These are phyloP conservation scores for Drosophila triauraria DNA, from an alignment of 1,140 invertebrate species.

Conservation along the genomic window DNA sequence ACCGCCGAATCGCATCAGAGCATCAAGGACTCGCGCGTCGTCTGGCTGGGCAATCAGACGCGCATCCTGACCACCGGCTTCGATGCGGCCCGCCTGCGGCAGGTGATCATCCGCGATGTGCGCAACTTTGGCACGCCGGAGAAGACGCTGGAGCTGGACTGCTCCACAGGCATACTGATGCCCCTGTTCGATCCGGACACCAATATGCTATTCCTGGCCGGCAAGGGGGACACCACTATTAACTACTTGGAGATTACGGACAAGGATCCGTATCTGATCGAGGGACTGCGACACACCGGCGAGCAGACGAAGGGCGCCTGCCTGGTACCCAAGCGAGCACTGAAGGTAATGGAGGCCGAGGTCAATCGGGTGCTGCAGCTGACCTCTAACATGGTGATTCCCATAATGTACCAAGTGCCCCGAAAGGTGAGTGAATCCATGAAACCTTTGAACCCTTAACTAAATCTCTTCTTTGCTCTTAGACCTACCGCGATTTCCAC, in stretches of 20 bases:
- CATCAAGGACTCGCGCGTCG: slow-evolving; percentile 95
- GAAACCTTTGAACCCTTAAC: too few relatives aligned
- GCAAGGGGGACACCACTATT: slow-evolving; percentile 96
- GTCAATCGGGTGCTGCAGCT: slow-evolving; percentile 95
- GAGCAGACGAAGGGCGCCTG: slow-evolving; percentile 97
- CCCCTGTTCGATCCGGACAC: slow-evolving; percentile 96
- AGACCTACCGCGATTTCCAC: slow-evolving; percentile 97
- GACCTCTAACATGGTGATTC: slow-evolving; percentile 93
- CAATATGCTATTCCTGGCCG: slow-evolving; percentile 96
- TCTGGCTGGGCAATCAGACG: slow-evolving; percentile 94
- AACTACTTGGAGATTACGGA: slow-evolving; percentile 94
- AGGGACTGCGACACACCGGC: slow-evolving; percentile 88
- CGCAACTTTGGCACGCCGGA: slow-evolving; percentile 92
- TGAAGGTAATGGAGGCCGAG: slow-evolving; percentile 97
- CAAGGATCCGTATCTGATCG: slow-evolving; percentile 93
- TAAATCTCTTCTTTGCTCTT: too few relatives aligned
- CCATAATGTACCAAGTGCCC: slow-evolving; percentile 97
- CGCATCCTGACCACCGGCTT: slow-evolving; percentile 93
- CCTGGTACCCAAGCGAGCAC: slow-evolving; percentile 94
- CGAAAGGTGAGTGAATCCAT: slow-evolving; percentile 88
- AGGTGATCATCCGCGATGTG: slow-evolving; percentile 94
- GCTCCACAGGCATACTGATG: slow-evolving; percentile 96
- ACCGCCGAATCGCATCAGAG: slow-evolving; percentile 92
- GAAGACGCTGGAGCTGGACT: slow-evolving; percentile 92
- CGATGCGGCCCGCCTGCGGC: slow-evolving; percentile 91